Evolutionary conservation across 2,888 invertebrate genomes (phyloP), one percentile per base, ranked within the genome.

Genomic region (Tachina fera): DNA sequence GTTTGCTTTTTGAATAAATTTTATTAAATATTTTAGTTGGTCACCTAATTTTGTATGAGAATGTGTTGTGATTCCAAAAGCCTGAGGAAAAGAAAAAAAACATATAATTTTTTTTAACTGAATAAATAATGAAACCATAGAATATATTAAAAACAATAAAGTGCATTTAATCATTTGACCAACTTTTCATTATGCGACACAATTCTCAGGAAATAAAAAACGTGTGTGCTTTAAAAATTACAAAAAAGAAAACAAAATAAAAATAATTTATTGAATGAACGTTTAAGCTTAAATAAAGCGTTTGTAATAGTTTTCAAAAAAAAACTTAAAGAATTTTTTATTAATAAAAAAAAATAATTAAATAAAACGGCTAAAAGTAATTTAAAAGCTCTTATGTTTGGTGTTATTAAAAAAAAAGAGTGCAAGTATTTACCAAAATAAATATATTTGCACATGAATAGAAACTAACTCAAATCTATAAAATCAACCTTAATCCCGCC

Each of bases 1-100:
- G 31, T 41, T 56, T 56, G 58, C 72, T 60, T 43, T 43, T n/a
- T 13, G 9, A 43, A 51, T 43, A 53, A 43, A 19, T 67, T 43
- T 51, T 14, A 13, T 6, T n/a, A 65, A 49, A 58, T 39, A 51
- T 65, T 63, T 81, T 10, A 83, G 71, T 72, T 77, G 67, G 77
- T 74, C 80, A 84, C 47, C 65, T 75, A 53, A 63, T 80, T 63
- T 16, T 10, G 39, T 19, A 41, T 47, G 71, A n/a, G n/a, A 47
- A 19, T 63, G 60, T 58, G 51, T 43, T 41, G 43, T 43, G 83
- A 65, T 39, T 70, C 41, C 22, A 68, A 71, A 71, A 47, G 49
- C 9, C 51, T 13, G 39, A 41, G 31, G 9, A 45, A 49, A 58
- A 10, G 43, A 22, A 1, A 45, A 71, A 58, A 11, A n/a, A 67